phyloP scores from a whole-genome alignment of 1,140 invertebrate species.

The Drosophila kepulauana region DNA sequence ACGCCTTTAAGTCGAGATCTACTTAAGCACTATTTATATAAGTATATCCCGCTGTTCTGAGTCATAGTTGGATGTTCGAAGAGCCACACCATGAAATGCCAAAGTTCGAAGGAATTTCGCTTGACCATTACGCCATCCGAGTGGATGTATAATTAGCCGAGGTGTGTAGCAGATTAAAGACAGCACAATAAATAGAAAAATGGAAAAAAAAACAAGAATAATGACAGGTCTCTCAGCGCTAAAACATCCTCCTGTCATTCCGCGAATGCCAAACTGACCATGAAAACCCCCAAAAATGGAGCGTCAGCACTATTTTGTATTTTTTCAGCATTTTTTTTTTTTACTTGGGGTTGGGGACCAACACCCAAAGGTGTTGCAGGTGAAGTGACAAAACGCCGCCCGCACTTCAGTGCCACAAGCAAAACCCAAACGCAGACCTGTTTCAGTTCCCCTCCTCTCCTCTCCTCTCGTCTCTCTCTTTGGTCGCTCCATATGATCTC shows the following conservation, averaged over 20 bases:
- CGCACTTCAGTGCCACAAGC: conserved; percentile 30
- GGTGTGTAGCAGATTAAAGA: conserved; percentile 34
- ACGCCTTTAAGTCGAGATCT: conserved; percentile 37
- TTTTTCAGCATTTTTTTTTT: background rate
- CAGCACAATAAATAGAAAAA: background rate
- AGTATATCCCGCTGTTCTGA: conserved; percentile 32
- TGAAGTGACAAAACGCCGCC: conserved; percentile 74
- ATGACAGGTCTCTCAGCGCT: conserved; percentile 49
- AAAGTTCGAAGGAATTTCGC: conserved; percentile 60
- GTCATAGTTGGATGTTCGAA: conserved; percentile 26
- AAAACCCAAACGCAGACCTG: conserved; percentile 24
- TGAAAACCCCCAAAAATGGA: conserved; percentile 66
- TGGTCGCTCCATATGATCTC: conserved; percentile 14
- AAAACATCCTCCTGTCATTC: conserved; percentile 69
- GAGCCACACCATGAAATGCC: background rate
- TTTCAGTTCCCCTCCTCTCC: conserved; percentile 18
- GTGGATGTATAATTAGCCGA: conserved; percentile 60
- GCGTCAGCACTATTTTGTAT: background rate
- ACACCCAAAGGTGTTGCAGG: conserved; percentile 74
- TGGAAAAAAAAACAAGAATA: conserved; percentile 3
- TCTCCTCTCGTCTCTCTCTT: background rate
- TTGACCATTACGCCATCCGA: conserved; percentile 60
- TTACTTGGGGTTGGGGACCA: conserved; percentile 18
- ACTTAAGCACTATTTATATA: background rate
- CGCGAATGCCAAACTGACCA: conserved; percentile 77